Conservation (phyloP, 2,888 invertebrate species). For the Mystacides longicornis region DNA sequence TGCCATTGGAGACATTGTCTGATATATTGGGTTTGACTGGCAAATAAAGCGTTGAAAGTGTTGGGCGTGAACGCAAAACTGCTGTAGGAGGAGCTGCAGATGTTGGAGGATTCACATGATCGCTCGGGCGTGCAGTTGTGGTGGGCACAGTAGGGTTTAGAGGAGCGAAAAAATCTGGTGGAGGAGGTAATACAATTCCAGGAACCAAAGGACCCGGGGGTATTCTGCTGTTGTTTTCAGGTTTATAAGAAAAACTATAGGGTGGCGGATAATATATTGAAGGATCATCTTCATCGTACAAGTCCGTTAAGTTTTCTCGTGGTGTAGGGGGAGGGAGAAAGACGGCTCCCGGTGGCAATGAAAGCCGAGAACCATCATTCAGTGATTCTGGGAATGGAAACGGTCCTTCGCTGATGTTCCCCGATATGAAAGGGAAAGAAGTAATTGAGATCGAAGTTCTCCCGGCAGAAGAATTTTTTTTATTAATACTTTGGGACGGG, state of each 20-base stretch:
- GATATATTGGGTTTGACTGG: conserved; percentile 16
- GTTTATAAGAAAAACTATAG: conserved; percentile 78
- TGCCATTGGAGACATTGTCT: conserved; percentile 20
- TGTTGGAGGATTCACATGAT: conserved; percentile 29
- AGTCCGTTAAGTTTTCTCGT: conserved; percentile 67
- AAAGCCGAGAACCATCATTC: conserved; percentile 6
- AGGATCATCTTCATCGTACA: conserved; percentile 85
- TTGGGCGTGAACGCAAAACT: conserved; percentile 33
- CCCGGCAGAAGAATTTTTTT: conserved; percentile 60
- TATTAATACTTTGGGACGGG: conserved; percentile 53
- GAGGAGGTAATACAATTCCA: conserved; percentile 81
- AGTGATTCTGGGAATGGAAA: conserved; percentile 42
- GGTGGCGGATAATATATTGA: conserved; percentile 88
- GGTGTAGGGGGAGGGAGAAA: conserved; percentile 55
- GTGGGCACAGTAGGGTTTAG: conserved; percentile 48
- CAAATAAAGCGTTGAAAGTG: conserved; percentile 24
- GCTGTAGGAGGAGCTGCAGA: conserved; percentile 37
- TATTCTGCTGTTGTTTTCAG: conserved; percentile 66
- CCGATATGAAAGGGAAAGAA: conserved; percentile 53
- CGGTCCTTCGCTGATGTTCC: conserved; percentile 49
- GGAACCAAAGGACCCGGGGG: conserved; percentile 82
- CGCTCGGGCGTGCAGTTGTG: conserved; percentile 28
- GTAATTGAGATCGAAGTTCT: conserved; percentile 56
- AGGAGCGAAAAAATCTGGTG: conserved; percentile 77
- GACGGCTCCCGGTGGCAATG: conserved; percentile 41